These are phyloP conservation scores for Sylvicapra grimmia DNA, from an alignment of 2,113 vertebrate species.

Conservation along the genomic window DNA sequence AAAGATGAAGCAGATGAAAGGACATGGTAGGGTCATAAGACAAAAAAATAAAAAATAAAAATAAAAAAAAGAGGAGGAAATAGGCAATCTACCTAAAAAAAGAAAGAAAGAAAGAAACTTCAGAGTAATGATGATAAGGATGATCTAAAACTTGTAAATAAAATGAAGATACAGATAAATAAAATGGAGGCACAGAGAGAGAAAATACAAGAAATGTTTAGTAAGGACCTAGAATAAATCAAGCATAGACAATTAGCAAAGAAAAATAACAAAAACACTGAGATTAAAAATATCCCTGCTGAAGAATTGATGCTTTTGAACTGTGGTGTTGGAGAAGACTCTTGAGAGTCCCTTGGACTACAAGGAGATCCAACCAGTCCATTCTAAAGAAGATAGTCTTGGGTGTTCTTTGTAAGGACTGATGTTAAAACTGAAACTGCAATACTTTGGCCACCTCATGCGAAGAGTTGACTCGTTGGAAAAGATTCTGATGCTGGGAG, in stretches of 20 bases:
- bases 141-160: neutral
- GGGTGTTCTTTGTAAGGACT: no score
- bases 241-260: neutral
- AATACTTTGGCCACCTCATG: no score
- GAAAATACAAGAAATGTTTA: neutral
- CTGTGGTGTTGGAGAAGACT: no score
- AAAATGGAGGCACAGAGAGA: neutral
- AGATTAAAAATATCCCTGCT: neutral
- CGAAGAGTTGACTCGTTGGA: no score
- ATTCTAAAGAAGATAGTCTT: no score
- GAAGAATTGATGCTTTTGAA: no score
- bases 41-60: neutral
- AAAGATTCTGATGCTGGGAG: no score
- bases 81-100: neutral
- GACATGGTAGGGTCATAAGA: neutral
- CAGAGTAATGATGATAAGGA: neutral
- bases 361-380: no score
- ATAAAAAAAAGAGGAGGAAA: neutral
- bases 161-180: neutral
- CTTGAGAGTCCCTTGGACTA: no score
- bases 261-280: neutral
- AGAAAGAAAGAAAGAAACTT: rapidly evolving
- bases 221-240: neutral
- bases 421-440: no score
- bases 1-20: neutral